phyloP scores from a whole-genome alignment of 2,797 vertebrate species.

The Dendrocincla fuliginosa region DNA sequence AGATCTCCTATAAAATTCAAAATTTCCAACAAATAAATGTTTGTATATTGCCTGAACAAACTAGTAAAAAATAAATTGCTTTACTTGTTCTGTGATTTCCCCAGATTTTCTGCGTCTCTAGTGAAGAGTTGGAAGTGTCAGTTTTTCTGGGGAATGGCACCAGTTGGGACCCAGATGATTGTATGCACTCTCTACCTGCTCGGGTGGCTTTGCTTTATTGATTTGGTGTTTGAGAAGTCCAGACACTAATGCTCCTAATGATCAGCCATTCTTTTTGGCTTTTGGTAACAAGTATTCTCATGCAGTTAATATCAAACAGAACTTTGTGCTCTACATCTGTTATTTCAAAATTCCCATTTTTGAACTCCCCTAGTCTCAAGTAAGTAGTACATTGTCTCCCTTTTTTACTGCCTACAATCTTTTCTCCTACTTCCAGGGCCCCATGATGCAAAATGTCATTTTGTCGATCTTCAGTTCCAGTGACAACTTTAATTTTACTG shows the following conservation, averaged over 20 bases:
- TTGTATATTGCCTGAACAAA: slow-evolving; percentile 71
- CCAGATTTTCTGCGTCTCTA: slow-evolving; percentile 17
- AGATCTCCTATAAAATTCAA: slow-evolving; percentile 71
- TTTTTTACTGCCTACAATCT: slow-evolving; percentile 84
- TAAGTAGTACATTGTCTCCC: slow-evolving; percentile 89
- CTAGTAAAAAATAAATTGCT: slow-evolving; percentile 74
- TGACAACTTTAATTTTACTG: slow-evolving; percentile 91
- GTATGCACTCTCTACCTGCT: not conserved
- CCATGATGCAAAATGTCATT: slow-evolving; percentile 93
- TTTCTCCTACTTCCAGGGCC: slow-evolving; percentile 91
- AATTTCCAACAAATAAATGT: slow-evolving; percentile 63
- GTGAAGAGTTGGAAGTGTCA: not conserved
- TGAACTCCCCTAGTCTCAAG: slow-evolving; percentile 92
- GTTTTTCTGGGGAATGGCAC: slow-evolving; percentile 33
- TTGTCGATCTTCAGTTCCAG: slow-evolving; percentile 93
- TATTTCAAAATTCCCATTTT: slow-evolving; percentile 93
- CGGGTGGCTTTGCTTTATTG: slow-evolving; percentile 68
- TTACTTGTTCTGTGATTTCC: slow-evolving; percentile 47
- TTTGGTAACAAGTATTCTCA: slow-evolving; percentile 91
- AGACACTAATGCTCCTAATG: slow-evolving; percentile 93
- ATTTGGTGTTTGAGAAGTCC: slow-evolving; percentile 88
- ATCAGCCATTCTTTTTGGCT: slow-evolving; percentile 96
- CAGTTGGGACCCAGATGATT: slow-evolving; percentile 16
- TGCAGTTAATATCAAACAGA: slow-evolving; percentile 90
- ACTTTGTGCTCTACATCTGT: slow-evolving; percentile 91